A percentile compares a stretch with the other conserved stretches of the same genome.
These are phyloP conservation scores for Okapia johnstoni DNA, from an alignment of 2,113 vertebrate genomes.

Conservation along the genomic window DNA sequence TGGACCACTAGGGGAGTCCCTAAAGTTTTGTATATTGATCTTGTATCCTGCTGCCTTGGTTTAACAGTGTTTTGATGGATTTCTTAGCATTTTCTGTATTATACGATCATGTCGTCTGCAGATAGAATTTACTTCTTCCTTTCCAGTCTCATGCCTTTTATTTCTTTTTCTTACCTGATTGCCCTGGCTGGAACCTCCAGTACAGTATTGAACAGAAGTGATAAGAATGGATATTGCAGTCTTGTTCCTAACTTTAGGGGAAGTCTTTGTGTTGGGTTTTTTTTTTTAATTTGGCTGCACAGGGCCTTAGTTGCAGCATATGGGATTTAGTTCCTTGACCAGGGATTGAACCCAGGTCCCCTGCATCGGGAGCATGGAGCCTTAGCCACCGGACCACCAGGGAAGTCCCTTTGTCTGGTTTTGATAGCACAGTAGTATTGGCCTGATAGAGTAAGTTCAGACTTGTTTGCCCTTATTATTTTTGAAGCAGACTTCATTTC, in stretches of 20 bases:
- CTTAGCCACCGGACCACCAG: background rate
- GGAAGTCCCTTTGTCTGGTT: background rate
- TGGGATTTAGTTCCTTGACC: background rate
- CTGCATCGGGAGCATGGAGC: background rate
- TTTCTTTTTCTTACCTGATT: background rate
- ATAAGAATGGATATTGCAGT: background rate
- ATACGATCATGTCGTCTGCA: background rate
- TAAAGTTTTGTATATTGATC: background rate
- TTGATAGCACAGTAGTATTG: background rate
- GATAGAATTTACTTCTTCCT: background rate
- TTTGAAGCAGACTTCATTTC: background rate
- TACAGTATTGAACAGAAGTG: background rate
- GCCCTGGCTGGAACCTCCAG: background rate
- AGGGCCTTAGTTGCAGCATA: background rate
- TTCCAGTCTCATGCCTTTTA: background rate
- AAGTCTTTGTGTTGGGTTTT: background rate
- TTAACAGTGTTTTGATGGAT: background rate
- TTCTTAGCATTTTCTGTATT: background rate
- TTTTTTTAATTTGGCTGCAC: background rate
- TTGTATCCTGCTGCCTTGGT: background rate
- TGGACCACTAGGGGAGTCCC: background rate
- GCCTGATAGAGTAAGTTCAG: background rate
- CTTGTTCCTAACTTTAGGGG: background rate
- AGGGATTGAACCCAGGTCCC: background rate
- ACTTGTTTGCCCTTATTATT: background rate